Conservation (phyloP, 2,888 invertebrate species). For the Chloromyia formosa region DNA sequence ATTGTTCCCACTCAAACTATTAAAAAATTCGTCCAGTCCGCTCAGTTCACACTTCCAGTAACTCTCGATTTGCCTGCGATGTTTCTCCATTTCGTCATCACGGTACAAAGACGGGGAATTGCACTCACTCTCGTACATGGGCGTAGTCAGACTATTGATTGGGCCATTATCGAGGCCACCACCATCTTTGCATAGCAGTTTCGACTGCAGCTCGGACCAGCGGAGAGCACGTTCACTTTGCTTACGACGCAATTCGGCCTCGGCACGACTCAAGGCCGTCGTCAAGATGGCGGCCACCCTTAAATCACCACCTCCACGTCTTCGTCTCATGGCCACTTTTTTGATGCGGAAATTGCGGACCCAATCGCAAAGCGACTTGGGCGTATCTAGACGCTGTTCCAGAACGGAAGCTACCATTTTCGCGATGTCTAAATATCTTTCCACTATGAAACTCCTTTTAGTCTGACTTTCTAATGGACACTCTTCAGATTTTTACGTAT, state of each 20-base stretch:
- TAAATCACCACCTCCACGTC: slow-evolving; percentile 65
- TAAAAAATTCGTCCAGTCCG: slow-evolving; percentile 70
- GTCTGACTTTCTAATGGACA: slow-evolving; percentile 8
- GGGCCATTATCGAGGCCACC: background rate
- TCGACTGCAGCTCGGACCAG: slow-evolving; percentile 64
- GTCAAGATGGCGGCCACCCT: slow-evolving; percentile 69
- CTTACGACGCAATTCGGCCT: slow-evolving; percentile 66
- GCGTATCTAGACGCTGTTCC: slow-evolving; percentile 34
- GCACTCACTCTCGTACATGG: slow-evolving; percentile 10
- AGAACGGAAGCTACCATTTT: slow-evolving; percentile 16
- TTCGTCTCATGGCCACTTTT: slow-evolving; percentile 65
- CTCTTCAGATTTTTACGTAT: slow-evolving; percentile 1
- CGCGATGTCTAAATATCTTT: background rate
- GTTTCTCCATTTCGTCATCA: slow-evolving; percentile 53
- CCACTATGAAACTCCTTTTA: background rate
- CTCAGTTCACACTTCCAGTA: slow-evolving; percentile 66
- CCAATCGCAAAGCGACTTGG: slow-evolving; percentile 62
- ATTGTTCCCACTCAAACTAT: slow-evolving; percentile 62
- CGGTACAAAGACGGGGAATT: slow-evolving; percentile 11
- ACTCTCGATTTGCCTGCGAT: slow-evolving; percentile 56
- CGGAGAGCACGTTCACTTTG: slow-evolving; percentile 67
- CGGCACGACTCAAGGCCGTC: slow-evolving; percentile 66
- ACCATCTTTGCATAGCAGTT: slow-evolving; percentile 47
- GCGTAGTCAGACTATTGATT: slow-evolving; percentile 26
- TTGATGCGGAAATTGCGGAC: slow-evolving; percentile 68